phyloP scores from a whole-genome alignment of 2,888 invertebrate species.

The Sinodicranocentrus sp. region DNA sequence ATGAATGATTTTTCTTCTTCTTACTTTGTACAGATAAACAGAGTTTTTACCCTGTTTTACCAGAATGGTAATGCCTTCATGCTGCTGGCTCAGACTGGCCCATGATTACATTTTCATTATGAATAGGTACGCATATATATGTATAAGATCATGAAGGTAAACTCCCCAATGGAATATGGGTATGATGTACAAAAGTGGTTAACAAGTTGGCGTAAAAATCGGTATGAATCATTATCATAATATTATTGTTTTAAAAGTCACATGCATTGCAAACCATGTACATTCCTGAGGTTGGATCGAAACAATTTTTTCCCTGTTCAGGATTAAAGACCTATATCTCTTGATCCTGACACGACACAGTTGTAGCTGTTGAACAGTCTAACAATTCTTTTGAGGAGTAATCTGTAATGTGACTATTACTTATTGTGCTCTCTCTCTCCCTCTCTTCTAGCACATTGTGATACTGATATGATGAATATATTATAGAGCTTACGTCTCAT shows the following conservation, averaged over 20 bases:
- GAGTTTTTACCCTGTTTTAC: not conserved
- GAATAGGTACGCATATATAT: too few species aligned
- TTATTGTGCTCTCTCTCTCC: not conserved
- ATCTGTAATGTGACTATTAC: conserved; percentile 19
- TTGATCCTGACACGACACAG: conserved; percentile 26
- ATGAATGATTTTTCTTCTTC: not conserved
- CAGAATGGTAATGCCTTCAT: conserved; percentile 13
- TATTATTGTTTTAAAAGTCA: conserved; percentile 27
- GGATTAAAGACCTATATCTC: conserved; percentile 38
- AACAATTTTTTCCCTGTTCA: conserved; percentile 42
- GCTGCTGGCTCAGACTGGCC: not conserved
- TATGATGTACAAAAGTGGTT: conserved; percentile 50
- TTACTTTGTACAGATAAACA: not conserved
- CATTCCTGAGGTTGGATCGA: conserved; percentile 15
- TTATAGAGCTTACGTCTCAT: too few species aligned
- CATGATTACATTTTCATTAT: conserved; percentile 7
- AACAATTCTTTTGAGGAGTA: not conserved
- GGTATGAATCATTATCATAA: conserved; percentile 30
- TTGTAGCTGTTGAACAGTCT: not conserved
- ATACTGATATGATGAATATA: not conserved
- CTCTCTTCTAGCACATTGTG: not conserved
- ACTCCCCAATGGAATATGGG: not conserved
- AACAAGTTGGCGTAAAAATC: conserved; percentile 60
- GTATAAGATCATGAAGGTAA: not conserved
- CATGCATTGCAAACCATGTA: not conserved